Evolutionary conservation across 2,888 invertebrate genomes (phyloP).

Genomic region (Sisyra terminalis): DNA sequence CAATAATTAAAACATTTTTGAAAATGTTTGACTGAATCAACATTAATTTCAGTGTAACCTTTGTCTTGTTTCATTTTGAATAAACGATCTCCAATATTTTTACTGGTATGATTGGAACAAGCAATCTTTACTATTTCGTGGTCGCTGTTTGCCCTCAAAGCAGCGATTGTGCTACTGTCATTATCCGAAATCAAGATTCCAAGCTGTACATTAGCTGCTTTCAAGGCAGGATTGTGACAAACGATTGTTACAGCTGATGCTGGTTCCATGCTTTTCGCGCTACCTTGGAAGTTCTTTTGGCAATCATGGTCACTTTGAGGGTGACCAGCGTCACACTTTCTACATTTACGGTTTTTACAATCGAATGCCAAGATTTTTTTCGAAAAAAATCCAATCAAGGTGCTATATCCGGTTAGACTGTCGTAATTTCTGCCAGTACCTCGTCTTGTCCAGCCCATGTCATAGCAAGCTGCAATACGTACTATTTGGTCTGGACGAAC

Average conservation of each 20-base stretch:
- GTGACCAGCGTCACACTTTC: conserved; percentile 13
- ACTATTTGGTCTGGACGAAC: no score
- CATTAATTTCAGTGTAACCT: no score
- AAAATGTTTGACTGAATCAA: no score
- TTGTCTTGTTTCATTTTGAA: no score
- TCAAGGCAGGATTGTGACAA: conserved; percentile 11
- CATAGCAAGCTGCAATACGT: no score
- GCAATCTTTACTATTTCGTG: conserved; percentile 14
- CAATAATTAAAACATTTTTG: no score
- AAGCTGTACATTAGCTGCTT: conserved; percentile 12
- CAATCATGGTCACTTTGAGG: conserved; percentile 13
- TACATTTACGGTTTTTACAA: conserved; percentile 15
- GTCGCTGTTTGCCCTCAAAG: conserved; percentile 10
- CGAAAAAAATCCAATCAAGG: conserved; percentile 13
- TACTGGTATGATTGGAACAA: no score
- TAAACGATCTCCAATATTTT: no score
- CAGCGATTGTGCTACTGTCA: conserved; percentile 15
- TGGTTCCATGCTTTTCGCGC: conserved; percentile 17
- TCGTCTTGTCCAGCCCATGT: no score
- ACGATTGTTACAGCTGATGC: conserved; percentile 12
- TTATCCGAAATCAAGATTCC: conserved; percentile 15
- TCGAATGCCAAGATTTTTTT: conserved; percentile 15
- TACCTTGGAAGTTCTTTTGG: conserved; percentile 14
- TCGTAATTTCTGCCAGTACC: conserved; percentile 15
- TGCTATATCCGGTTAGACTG: conserved; percentile 14